Conservation (phyloP, 2,113 vertebrate genomes). For the Hippocampus barbouri region DNA sequence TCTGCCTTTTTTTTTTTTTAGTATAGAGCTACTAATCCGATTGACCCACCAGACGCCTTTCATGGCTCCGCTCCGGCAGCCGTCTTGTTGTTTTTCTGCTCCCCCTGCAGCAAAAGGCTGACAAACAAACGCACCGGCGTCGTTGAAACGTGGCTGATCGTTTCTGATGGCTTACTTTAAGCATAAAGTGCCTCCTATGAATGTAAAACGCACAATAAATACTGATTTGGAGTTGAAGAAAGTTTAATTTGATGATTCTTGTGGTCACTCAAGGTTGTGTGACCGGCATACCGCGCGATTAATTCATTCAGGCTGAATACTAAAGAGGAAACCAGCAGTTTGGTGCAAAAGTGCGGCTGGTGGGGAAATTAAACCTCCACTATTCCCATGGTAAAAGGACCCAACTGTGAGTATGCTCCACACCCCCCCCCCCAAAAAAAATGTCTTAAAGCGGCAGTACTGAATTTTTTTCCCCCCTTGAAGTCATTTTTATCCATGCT, state of each 20-base stretch:
- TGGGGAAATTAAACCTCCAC: no score
- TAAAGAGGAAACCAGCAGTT: no score
- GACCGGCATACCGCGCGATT: neutral
- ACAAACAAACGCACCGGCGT: neutral
- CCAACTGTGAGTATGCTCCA: no score
- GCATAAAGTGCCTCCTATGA: neutral
- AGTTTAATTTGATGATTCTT: neutral
- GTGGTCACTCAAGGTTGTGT: neutral
- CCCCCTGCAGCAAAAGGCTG: slow-evolving; percentile 2
- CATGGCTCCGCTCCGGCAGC: slow-evolving; percentile 37
- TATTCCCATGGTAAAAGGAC: no score
- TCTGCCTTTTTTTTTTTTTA: slow-evolving; percentile 21
- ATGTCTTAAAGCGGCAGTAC: no score
- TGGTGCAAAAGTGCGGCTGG: no score
- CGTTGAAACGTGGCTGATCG: neutral
- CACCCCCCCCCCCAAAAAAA: no score
- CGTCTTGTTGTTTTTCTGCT: slow-evolving; percentile 21
- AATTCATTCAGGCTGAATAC: neutral
- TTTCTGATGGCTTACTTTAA: neutral
- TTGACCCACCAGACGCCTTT: slow-evolving; percentile 44
- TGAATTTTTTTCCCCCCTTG: no score
- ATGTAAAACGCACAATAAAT: neutral
- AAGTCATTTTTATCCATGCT: no score
- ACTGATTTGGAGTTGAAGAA: neutral
- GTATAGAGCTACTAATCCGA: slow-evolving; percentile 27